Evolutionary conservation across 23 tunicate species (phyloP).

Genomic region (Diplosoma virens): DNA sequence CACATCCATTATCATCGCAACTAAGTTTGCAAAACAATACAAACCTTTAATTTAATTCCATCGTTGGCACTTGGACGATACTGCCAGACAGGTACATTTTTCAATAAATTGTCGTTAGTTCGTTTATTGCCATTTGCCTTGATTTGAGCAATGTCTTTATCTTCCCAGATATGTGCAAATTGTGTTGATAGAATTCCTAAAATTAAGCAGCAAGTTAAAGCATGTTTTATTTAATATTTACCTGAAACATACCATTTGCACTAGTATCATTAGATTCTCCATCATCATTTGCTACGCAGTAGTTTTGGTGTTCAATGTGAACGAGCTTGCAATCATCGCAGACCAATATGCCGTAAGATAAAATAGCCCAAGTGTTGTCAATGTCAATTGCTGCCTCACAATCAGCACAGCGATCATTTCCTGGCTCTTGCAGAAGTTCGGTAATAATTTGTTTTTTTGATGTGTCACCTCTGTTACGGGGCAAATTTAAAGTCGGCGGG

Average conservation of each 20-base stretch:
- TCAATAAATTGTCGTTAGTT: constrained; percentile 46
- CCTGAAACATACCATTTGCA: constrained; percentile 6
- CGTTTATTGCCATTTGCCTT: constrained; percentile 75
- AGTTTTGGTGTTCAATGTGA: constrained; percentile 85
- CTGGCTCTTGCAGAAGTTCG: constrained; percentile 60
- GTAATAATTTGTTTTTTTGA: constrained; percentile 20
- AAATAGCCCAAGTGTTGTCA: constrained; percentile 91
- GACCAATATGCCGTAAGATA: constrained; percentile 82
- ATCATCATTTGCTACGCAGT: constrained; percentile 40
- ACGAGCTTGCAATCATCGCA: constrained; percentile 98
- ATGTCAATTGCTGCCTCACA: constrained; percentile 64
- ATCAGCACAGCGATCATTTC: constrained; percentile 85
- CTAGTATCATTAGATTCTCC: constrained; percentile 3
- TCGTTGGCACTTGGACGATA: constrained; percentile 82
- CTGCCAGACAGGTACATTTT: constrained; percentile 80
- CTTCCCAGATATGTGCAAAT: constrained; percentile 74
- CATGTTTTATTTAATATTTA: not conserved
- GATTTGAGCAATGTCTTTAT: constrained; percentile 76
- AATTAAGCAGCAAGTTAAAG: not conserved
- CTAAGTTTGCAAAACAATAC: no score
- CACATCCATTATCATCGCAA: no score
- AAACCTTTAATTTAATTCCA: constrained; percentile 86
- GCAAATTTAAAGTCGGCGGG: constrained; percentile 31
- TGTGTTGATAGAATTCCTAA: constrained; percentile 73
- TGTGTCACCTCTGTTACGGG: constrained; percentile 10